These are phyloP conservation scores for Caenorhabditis doughertyi DNA, from an alignment of 2,888 invertebrate genomes.

Conservation along the genomic window DNA sequence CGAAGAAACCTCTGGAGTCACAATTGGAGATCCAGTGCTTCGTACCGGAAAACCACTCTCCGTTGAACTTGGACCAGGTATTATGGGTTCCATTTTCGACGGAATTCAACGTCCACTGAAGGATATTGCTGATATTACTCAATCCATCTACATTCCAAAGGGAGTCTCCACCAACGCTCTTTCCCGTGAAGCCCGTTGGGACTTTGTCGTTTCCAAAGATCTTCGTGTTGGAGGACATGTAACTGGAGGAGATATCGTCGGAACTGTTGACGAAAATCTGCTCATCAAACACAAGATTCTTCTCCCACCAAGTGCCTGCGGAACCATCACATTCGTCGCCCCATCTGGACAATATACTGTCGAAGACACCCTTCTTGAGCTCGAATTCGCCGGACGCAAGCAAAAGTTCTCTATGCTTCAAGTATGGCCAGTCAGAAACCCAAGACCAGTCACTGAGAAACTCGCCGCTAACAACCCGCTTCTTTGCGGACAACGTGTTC, in stretches of 20 bases:
- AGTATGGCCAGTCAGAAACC: constrained; percentile 97
- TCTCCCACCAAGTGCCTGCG: constrained; percentile 94
- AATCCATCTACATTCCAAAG: constrained; percentile 99
- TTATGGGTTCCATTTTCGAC: constrained; percentile 99
- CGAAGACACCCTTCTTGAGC: constrained; percentile 95
- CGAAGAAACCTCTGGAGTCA: constrained; percentile 91
- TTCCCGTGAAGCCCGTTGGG: constrained; percentile 91
- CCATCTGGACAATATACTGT: constrained; percentile 95
- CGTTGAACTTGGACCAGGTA: constrained; percentile 98
- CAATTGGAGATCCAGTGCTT: constrained; percentile 98
- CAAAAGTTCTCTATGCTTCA: constrained; percentile 96
- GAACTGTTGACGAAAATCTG: constrained; percentile 96
- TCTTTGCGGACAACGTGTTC: constrained; percentile 96
- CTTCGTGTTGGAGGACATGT: constrained; percentile 94
- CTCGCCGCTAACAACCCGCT: constrained; percentile 98
- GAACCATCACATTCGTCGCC: constrained; percentile 96
- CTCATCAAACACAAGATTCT: constrained; percentile 97
- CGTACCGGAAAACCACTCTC: constrained; percentile 99
- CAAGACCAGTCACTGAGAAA: constrained; percentile 97
- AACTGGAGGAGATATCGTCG: constrained; percentile 96
- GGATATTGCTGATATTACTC: constrained; percentile 94
- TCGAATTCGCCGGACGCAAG: constrained; percentile 97
- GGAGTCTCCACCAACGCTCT: constrained; percentile 94
- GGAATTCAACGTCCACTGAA: constrained; percentile 98
- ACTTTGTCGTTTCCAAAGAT: constrained; percentile 88